A percentile compares a stretch with the other conserved stretches of the same genome.
phyloP scores from a whole-genome alignment of 2,797 vertebrate genomes.

The Catharus ustulatus region DNA sequence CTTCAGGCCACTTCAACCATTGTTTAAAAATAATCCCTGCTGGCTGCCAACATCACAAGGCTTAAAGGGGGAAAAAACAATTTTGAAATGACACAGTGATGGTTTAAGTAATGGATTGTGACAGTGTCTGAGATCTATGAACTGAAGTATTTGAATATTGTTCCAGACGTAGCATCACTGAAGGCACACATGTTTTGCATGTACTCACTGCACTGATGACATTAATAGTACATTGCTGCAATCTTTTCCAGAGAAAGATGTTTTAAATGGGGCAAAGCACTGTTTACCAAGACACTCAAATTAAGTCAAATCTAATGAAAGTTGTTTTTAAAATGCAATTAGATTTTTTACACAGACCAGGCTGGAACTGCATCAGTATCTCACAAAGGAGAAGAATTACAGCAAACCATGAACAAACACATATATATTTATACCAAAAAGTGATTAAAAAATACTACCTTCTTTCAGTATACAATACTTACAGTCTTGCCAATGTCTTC shows the following conservation, averaged over 20 bases:
- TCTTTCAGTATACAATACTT: not conserved
- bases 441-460: not conserved
- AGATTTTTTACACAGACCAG: not conserved
- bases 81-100: constrained; percentile 1
- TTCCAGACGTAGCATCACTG: not conserved
- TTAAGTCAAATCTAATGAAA: not conserved
- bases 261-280: not conserved
- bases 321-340: not conserved
- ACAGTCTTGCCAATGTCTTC: not conserved
- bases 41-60: constrained; percentile 28
- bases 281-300: not conserved
- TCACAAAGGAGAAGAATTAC: not conserved
- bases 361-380: not conserved
- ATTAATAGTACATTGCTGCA: not conserved
- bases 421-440: not conserved
- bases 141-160: not conserved
- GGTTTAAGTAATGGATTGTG: constrained; percentile 24
- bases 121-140: constrained; percentile 32
- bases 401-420: not conserved
- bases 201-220: not conserved
- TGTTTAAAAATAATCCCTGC: constrained; percentile 23
- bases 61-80: not conserved
- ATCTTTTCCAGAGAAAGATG: not conserved
- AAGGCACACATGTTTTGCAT: not conserved
- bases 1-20: not conserved